These are phyloP conservation scores for Ennomos quercinarius DNA, from an alignment of 2,888 invertebrate genomes.

Conservation along the genomic window DNA sequence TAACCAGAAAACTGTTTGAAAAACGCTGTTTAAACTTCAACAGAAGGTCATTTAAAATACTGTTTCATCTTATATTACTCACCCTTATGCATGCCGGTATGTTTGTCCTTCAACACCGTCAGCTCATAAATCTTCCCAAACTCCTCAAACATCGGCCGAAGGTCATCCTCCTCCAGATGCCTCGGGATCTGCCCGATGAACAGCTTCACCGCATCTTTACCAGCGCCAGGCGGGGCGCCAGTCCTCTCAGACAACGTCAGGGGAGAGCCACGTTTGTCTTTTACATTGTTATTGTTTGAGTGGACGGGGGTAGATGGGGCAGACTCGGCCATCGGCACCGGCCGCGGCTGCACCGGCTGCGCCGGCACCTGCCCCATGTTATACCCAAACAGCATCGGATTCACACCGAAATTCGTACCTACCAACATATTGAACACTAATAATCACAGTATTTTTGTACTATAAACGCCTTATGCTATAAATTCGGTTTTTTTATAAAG, in stretches of 20 bases:
- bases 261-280: constrained; percentile 62
- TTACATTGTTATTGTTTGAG: constrained; percentile 40
- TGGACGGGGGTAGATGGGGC: constrained; percentile 79
- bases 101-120: constrained; percentile 96
- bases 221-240: constrained; percentile 77
- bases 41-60: not conserved
- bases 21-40: no score
- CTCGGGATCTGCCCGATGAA: constrained; percentile 97
- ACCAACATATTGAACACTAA: constrained; percentile 78
- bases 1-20: no score
- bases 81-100: constrained; percentile 98
- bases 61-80: constrained; percentile 46
- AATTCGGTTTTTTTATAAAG: constrained; percentile 83
- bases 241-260: constrained; percentile 75
- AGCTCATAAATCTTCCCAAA: constrained; percentile 98
- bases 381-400: constrained; percentile 73
- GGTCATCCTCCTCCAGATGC: constrained; percentile 94
- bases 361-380: constrained; percentile 55
- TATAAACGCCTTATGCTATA: constrained; percentile 74
- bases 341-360: constrained; percentile 31
- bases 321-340: constrained; percentile 59
- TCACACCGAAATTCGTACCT: constrained; percentile 70
- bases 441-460: constrained; percentile 79
- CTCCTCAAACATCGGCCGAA: constrained; percentile 96
- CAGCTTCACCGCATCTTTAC: constrained; percentile 90